phyloP scores from a whole-genome alignment of 2,113 vertebrate species.

The Columbina picui region DNA sequence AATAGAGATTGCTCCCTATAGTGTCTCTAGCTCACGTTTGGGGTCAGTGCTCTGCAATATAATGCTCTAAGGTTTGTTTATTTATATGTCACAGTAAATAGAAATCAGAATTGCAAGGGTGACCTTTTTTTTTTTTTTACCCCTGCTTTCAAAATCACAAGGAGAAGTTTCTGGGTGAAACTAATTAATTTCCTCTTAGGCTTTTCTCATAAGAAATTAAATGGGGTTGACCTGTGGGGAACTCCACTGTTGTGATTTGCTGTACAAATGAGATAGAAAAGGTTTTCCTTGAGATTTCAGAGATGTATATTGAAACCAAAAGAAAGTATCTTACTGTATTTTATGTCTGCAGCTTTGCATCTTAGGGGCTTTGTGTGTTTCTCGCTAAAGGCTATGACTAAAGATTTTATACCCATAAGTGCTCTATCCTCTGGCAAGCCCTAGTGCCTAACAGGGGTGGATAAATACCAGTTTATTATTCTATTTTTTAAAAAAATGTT shows the following conservation, averaged over 20 bases:
- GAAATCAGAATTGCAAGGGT: not conserved
- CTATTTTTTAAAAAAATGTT: not conserved
- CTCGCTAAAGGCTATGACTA: not conserved
- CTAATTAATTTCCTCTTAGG: slow-evolving; percentile 30
- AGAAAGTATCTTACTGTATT: not conserved
- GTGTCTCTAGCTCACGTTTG: not conserved
- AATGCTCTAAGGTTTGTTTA: slow-evolving; percentile 14
- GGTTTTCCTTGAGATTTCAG: slow-evolving; percentile 39
- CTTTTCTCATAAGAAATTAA: slow-evolving; percentile 27
- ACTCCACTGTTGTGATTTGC: slow-evolving; percentile 34
- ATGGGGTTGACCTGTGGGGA: slow-evolving; percentile 25
- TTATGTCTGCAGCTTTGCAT: not conserved
- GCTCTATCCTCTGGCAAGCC: not conserved
- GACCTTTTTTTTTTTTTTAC: not conserved
- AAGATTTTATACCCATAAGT: not conserved
- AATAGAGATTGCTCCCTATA: not conserved
- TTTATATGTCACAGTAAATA: slow-evolving; percentile 8
- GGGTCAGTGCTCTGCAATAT: not conserved
- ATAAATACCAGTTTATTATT: not conserved
- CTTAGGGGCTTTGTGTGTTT: not conserved
- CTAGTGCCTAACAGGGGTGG: not conserved
- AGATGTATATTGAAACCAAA: not conserved
- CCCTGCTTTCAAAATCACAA: not conserved
- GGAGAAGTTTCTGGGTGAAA: not conserved
- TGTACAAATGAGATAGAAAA: slow-evolving; percentile 41